Percentiles rank a stretch among this genome's conserved stretches.
phyloP scores from a whole-genome alignment of 2,797 vertebrate species.

The Sarcophilus harrisii region DNA sequence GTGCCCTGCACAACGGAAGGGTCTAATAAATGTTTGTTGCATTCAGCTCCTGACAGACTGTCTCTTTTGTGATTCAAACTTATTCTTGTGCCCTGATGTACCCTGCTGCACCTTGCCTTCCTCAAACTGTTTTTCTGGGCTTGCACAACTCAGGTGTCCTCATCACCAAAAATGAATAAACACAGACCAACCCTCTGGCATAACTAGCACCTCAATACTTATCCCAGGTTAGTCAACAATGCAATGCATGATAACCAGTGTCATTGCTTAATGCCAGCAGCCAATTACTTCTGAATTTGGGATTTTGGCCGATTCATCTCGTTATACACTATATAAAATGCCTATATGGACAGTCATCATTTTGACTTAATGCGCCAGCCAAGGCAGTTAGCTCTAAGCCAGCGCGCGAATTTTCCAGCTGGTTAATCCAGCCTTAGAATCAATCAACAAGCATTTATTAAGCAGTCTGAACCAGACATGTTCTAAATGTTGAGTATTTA shows the following conservation, averaged over 20 bases:
- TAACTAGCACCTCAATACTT: not conserved
- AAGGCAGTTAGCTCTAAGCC: not conserved
- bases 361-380: not conserved
- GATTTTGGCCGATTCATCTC: not conserved
- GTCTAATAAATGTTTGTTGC: not conserved
- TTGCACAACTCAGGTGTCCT: not conserved
- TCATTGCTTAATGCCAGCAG: not conserved
- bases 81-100: no score
- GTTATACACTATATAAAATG: not conserved
- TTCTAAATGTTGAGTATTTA: not conserved
- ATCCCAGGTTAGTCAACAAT: not conserved
- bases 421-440: not conserved
- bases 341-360: not conserved
- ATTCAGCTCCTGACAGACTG: not conserved
- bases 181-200: not conserved
- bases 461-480: not conserved
- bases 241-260: not conserved
- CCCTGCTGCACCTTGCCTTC: not conserved
- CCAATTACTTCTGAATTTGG: not conserved
- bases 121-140: not conserved
- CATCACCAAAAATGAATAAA: not conserved
- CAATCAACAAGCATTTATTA: not conserved
- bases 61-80: not conserved
- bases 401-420: not conserved
- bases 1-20: not conserved